Conservation (phyloP, 2,888 invertebrate species). For the Drosophila fulvimacula region DNA sequence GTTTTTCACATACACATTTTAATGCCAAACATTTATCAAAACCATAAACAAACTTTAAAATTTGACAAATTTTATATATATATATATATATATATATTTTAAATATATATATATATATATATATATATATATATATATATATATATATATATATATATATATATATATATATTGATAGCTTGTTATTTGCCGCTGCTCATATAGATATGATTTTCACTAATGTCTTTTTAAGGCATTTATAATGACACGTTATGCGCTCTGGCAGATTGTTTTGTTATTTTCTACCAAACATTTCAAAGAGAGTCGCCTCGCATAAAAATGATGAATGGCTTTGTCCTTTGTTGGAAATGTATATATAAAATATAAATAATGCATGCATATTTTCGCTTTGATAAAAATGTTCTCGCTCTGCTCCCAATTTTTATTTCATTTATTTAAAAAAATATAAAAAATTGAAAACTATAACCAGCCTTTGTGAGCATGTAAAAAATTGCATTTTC, state of each 20-base stretch:
- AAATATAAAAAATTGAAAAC: not conserved
- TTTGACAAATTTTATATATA: conserved; percentile 12
- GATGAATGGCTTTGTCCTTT: not conserved
- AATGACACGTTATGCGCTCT: not conserved
- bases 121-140: not conserved
- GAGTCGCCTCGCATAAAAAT: not conserved
- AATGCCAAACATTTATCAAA: conserved; percentile 41
- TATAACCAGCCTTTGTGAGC: not conserved
- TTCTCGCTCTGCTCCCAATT: too few species aligned
- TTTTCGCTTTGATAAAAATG: not conserved
- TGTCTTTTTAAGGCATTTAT: conserved; percentile 21
- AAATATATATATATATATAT: too few species aligned
- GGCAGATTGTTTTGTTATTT: not conserved
- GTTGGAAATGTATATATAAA: not conserved
- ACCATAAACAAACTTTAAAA: conserved; percentile 41
- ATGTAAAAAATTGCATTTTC: not conserved
- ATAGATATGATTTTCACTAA: conserved; percentile 3
- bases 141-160: too few species aligned
- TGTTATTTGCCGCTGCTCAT: not conserved
- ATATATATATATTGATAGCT: conserved; percentile 5
- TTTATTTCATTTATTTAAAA: too few species aligned
- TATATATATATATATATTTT: too few species aligned
- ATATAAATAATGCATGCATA: not conserved
- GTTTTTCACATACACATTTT: conserved; percentile 13
- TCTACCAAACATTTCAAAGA: too few species aligned